Evolutionary conservation across 1,140 invertebrate species (phyloP), one percentile per base, ranked within the genome.

Genomic region (Cydia strobilella): DNA sequence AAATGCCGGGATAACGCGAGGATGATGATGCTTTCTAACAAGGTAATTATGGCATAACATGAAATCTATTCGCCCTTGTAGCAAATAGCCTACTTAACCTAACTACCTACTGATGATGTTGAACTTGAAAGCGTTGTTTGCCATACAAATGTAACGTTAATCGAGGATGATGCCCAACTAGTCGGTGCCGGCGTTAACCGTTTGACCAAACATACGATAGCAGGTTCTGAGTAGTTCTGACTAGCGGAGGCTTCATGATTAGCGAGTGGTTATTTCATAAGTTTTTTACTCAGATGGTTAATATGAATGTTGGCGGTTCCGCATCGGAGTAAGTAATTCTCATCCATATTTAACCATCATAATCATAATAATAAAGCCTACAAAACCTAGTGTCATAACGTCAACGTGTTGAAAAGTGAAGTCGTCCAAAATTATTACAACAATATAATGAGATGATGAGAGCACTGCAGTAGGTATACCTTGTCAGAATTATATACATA

Each of bases 131-230:
- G 18, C 12, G 18, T 59, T 69, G 31, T 69, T 69, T 69, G 65
- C 65, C 12, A 48, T 51, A 72, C 71, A 72, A 72, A 72, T 48
- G 25, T 51, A 48, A 20, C 83, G 86, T 87, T 90, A 88, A 91
- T 91, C 87, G 83, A 84, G 75, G 71, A 81, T 88, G 82, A 86
- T 82, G 77, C 77, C 82, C 76, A 83, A 85, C 89, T 83, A 84
- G 87, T 88, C 84, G 80, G 77, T 82, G 79, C 80, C 73, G 27
- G 74, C 76, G 81, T 75, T 91, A 91, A 91, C 82, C 80, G 78
- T 77, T 86, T 87, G 82, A 78, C 79, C 83, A 91, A 91, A 91
- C 85, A 91, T 79, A 72, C 48, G 74, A 82, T 79, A 82, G 81
- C 86, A 82, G 80, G 87, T 84, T 75, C 73, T 72, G 76, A 59